Base-by-base conservation (phyloP, 2,888 invertebrate genomes). In the Chouioia cunea region DNA sequence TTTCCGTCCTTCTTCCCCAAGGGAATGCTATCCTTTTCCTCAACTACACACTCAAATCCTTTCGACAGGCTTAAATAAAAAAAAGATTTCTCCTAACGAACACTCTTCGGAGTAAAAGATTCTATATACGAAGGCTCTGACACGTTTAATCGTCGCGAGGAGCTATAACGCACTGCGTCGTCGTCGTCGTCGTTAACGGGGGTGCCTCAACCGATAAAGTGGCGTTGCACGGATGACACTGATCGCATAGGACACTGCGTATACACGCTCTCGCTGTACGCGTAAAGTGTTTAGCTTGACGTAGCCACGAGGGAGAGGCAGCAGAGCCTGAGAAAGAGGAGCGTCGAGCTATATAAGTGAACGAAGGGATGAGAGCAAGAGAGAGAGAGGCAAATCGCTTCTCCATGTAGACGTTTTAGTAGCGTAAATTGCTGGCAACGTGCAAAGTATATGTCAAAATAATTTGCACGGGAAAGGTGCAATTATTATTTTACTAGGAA, bases 241-340 rank as follows among this genome's bases (percentile, higher is more conserved):
- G 83, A 85, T 83, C 82, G 80, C 76, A 74, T 76, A 77, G 81
- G 85, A 84, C 85, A 83, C 12, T 81, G 78, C n/a, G 60, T 64
- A 36, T 36, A 36, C 36, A 84, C 84, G 82, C 36, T 80, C 62
- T 16, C 52, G 44, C 53, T 12, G 16, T 82, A 83, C 84, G 83
- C 84, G 81, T 83, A 85, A 85, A 85, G 84, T 83, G 84, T 85
- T 85, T 84, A 84, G 85, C 79, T 36, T 78, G 82, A 81, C 36
- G 47, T 54, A 53, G 57, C 22, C 44, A 47, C 47, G 60, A 58
- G 65, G 62, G 73, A 63, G 74, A 70, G 65, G 68, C 22, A 46
- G n/a, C 46, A 47, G 52, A 46, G 63, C 22, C 27, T 22, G 57
- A 53, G 50, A 48, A 62, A 46, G 47, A 44, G 44, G 57, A 43